These are phyloP conservation scores for Drosophila merina DNA, from an alignment of 2,888 invertebrate genomes.

Conservation along the genomic window DNA sequence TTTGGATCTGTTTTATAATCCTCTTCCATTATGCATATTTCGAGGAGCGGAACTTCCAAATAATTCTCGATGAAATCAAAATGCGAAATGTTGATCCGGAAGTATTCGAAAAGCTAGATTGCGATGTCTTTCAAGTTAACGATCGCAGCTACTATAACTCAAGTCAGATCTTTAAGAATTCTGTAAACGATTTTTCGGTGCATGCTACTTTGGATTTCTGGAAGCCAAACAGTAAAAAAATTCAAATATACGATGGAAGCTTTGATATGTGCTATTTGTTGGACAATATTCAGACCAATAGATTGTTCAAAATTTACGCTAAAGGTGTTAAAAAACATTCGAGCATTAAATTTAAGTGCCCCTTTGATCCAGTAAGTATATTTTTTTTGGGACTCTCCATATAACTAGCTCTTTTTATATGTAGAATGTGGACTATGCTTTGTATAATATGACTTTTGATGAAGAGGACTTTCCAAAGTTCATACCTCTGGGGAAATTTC, in stretches of 20 bases:
- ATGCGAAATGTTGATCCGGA: constrained; percentile 5
- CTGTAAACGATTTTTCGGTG: constrained; percentile 9
- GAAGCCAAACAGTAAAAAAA: constrained; percentile 17
- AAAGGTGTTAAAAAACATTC: constrained; percentile 16
- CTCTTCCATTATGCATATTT: neutral
- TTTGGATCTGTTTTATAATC: neutral
- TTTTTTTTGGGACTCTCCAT: neutral
- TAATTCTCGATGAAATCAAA: constrained; percentile 29
- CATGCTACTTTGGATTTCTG: constrained; percentile 24
- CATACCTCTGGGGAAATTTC: constrained; percentile 26
- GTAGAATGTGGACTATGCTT: constrained; percentile 21
- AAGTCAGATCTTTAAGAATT: constrained; percentile 9
- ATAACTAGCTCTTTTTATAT: too few relatives aligned
- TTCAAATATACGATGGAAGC: constrained; percentile 20
- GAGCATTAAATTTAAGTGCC: constrained; percentile 19
- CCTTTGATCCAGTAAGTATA: constrained; percentile 25
- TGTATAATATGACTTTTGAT: constrained; percentile 14
- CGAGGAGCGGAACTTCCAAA: constrained; percentile 21
- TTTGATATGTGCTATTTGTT: constrained; percentile 28
- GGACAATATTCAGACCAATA: constrained; percentile 14
- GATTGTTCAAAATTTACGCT: constrained; percentile 24
- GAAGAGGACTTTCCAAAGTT: constrained; percentile 26
- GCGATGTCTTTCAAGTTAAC: constrained; percentile 27
- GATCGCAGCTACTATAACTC: constrained; percentile 45
- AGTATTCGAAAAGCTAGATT: neutral